These are phyloP conservation scores for Trachymyrmex cornetzi DNA, from an alignment of 1,140 invertebrate genomes.

Conservation along the genomic window DNA sequence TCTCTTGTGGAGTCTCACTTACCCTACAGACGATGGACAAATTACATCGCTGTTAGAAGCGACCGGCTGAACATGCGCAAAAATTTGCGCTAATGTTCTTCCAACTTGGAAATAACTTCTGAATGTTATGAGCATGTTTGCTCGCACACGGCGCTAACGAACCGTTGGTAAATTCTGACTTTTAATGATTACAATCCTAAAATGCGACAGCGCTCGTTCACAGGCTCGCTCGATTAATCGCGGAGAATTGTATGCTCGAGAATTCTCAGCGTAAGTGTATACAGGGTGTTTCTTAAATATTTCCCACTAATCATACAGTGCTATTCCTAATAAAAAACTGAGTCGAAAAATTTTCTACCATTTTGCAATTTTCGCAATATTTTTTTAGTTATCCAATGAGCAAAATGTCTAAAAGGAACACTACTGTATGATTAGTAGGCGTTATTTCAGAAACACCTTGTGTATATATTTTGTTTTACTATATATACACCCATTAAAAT, in stretches of 20 bases:
- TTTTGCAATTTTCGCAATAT: too few relatives aligned
- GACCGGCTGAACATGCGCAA: neutral
- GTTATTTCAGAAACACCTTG: neutral
- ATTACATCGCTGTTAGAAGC: constrained; percentile 30
- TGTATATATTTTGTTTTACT: neutral
- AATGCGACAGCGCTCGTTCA: neutral
- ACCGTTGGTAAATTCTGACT: constrained; percentile 24
- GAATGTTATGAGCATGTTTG: constrained; percentile 51
- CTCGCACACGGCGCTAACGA: constrained; percentile 40
- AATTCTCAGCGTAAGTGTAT: neutral
- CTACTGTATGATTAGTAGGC: too few relatives aligned
- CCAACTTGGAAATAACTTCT: constrained; percentile 23
- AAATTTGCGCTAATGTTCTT: constrained; percentile 6
- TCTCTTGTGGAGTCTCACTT: constrained; percentile 15
- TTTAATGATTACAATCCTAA: constrained; percentile 21
- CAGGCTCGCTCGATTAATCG: neutral
- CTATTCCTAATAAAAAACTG: too few relatives aligned
- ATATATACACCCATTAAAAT: neutral
- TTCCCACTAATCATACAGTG: too few relatives aligned
- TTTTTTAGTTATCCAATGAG: too few relatives aligned
- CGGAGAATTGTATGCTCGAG: too few relatives aligned
- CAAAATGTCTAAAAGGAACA: too few relatives aligned
- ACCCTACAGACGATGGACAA: constrained; percentile 10
- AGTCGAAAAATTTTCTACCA: too few relatives aligned
- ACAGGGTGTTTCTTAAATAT: too few relatives aligned